A percentile compares a stretch with the other conserved stretches of the same genome.
Evolutionary conservation across 2,797 vertebrate species (phyloP).

Genomic region (Falco naumanni): DNA sequence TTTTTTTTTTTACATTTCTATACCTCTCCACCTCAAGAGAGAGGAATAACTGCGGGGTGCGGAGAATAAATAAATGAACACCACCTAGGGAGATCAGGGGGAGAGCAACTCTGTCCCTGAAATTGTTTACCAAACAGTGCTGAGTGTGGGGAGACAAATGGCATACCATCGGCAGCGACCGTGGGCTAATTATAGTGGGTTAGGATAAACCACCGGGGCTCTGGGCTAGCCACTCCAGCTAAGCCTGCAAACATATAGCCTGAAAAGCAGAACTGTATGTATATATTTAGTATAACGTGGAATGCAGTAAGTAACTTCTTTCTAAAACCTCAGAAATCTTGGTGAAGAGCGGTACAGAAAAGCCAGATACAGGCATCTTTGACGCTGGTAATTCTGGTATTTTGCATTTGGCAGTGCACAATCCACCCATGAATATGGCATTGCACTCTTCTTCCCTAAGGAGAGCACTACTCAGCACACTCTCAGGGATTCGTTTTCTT

Average conservation of each 20-base stretch:
- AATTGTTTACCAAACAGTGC: constrained; percentile 59
- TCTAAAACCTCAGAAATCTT: constrained; percentile 18
- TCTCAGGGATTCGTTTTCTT: background rate
- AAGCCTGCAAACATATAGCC: constrained; percentile 9
- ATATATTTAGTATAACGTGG: background rate
- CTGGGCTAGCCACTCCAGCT: background rate
- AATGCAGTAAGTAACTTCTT: background rate
- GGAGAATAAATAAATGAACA: constrained; percentile 4
- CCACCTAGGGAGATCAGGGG: constrained; percentile 52
- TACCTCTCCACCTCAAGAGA: background rate
- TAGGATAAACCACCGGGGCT: background rate
- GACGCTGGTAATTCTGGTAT: background rate
- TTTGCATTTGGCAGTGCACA: background rate
- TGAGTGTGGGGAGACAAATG: constrained; percentile 65
- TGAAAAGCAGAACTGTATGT: constrained; percentile 40
- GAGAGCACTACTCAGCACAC: background rate
- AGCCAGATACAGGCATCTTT: background rate
- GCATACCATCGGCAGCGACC: background rate
- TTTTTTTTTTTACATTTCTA: background rate
- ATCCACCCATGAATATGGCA: background rate
- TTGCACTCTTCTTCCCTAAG: background rate
- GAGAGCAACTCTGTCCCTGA: background rate
- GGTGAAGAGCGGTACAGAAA: background rate
- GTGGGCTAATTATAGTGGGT: constrained; percentile 43
- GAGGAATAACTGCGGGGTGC: background rate